These are phyloP conservation scores for Melanostigma gelatinosum DNA, from an alignment of 2,113 vertebrate species.

Conservation along the genomic window DNA sequence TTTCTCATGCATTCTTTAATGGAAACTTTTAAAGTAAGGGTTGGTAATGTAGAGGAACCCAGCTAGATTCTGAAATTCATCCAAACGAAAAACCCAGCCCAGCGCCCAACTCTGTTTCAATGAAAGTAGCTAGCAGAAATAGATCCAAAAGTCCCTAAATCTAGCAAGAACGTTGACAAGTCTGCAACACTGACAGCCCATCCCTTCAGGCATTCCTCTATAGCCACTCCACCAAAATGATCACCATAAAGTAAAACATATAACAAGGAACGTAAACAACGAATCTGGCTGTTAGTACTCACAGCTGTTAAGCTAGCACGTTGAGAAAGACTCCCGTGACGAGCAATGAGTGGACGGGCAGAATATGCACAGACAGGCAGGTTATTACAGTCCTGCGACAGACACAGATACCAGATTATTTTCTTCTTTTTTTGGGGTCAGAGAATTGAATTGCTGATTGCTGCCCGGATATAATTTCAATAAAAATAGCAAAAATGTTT, in stretches of 20 bases:
- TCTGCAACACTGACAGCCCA: too few species aligned
- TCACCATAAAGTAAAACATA: too few species aligned
- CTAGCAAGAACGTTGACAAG: neutral
- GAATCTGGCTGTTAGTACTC: neutral
- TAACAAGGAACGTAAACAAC: neutral
- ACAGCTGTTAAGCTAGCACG: neutral
- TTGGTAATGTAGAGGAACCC: neutral
- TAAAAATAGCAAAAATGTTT: neutral
- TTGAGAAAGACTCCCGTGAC: neutral
- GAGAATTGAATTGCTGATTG: neutral
- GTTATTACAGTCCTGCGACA: neutral
- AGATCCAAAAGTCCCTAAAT: neutral
- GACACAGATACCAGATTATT: neutral
- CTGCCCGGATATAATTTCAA: neutral
- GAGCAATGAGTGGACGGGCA: neutral
- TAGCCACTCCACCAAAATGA: too few species aligned
- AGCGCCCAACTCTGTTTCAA: neutral
- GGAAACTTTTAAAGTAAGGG: slow-evolving; percentile 23
- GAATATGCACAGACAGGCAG: neutral
- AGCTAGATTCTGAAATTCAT: neutral
- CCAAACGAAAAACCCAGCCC: neutral
- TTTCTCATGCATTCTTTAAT: slow-evolving; percentile 28
- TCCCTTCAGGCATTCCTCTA: too few species aligned
- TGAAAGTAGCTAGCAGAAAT: neutral
- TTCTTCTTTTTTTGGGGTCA: neutral